A percentile compares a stretch with the other conserved stretches of the same genome.
Conservation (phyloP, 2,113 vertebrate species). For the Orthonyx spaldingii region DNA sequence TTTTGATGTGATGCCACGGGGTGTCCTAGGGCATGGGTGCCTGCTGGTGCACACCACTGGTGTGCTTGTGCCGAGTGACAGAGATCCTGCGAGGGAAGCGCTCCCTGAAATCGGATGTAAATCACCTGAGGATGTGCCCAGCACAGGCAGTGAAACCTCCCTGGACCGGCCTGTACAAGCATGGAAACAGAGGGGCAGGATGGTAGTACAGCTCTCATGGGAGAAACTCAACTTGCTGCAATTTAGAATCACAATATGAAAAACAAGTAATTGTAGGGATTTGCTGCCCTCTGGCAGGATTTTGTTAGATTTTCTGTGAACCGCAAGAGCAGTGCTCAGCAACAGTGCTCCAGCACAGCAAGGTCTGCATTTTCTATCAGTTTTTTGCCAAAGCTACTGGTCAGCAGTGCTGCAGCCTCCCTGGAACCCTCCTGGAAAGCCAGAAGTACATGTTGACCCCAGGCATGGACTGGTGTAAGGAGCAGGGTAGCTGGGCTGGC, state of each 20-base stretch:
- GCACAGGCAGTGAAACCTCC: neutral
- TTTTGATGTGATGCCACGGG: accelerated
- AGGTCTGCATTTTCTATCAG: neutral
- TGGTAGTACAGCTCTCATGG: neutral
- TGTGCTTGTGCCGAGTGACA: neutral
- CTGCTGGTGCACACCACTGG: accelerated
- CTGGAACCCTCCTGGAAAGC: neutral
- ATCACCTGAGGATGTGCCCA: neutral
- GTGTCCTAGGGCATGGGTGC: accelerated
- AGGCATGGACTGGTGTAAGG: neutral
- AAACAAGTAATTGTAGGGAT: neutral
- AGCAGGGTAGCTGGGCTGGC: neutral
- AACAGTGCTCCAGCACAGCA: neutral
- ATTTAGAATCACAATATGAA: neutral
- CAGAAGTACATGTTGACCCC: neutral
- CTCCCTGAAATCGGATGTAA: neutral
- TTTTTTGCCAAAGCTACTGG: neutral
- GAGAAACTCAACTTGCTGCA: neutral
- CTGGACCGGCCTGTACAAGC: neutral
- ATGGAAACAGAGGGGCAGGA: neutral
- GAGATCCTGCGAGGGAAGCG: neutral
- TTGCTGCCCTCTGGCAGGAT: constrained; percentile 54
- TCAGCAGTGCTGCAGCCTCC: neutral
- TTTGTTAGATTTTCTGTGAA: neutral
- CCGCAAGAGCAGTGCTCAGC: neutral